A percentile compares a stretch with the other conserved stretches of the same genome.
Conservation (phyloP, 2,113 vertebrate species). For the Plectropomus leopardus region DNA sequence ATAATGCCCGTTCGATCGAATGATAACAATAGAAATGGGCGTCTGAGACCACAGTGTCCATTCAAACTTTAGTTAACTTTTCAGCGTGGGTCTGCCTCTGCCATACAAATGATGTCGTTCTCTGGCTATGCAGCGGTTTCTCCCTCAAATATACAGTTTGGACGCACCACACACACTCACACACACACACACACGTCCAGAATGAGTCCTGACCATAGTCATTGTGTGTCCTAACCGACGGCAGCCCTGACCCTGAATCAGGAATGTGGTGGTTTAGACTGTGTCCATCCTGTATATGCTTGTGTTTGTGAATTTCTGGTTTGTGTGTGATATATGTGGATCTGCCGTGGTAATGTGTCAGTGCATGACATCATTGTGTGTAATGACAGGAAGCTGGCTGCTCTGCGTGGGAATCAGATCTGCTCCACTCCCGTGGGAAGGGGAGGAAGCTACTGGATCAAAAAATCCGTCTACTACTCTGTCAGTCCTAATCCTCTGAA, state of each 20-base stretch:
- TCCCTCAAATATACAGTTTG: conserved; percentile 65
- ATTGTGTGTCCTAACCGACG: conserved; percentile 45
- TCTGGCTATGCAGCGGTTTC: conserved; percentile 66
- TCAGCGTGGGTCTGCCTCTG: conserved; percentile 18
- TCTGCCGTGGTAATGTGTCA: conserved; percentile 42
- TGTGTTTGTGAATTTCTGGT: conserved; percentile 35
- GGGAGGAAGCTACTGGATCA: neutral
- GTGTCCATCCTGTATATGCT: conserved; percentile 29
- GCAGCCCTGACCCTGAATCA: conserved; percentile 51
- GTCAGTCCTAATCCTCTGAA: too few species aligned
- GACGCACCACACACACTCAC: conserved; percentile 29
- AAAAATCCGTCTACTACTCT: neutral
- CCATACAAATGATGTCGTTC: conserved; percentile 54
- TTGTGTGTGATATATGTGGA: conserved; percentile 31
- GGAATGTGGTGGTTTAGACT: conserved; percentile 66
- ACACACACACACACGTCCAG: conserved; percentile 29
- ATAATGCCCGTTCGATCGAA: too few species aligned
- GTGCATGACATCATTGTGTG: conserved; percentile 50
- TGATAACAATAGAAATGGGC: neutral
- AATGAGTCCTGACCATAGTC: conserved; percentile 43
- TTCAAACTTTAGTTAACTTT: conserved; percentile 38
- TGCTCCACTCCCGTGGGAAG: neutral
- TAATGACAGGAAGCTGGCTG: conserved; percentile 25
- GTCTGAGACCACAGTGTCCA: neutral
- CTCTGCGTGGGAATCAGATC: conserved; percentile 24